A percentile compares a stretch with the other conserved stretches of the same genome.
phyloP scores from a whole-genome alignment of 2,888 invertebrate genomes.

The Campopleginae sp. region DNA sequence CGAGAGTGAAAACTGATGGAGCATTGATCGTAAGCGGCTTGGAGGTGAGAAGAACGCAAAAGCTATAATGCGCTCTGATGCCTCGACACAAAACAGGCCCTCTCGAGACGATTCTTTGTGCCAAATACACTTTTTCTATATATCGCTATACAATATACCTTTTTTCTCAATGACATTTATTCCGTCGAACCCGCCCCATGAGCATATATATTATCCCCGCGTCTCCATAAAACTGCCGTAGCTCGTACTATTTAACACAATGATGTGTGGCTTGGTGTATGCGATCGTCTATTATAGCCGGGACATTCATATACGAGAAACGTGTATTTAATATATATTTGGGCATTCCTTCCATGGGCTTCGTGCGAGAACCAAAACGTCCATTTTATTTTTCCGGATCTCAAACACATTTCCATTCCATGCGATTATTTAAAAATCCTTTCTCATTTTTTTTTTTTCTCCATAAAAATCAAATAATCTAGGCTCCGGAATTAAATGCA shows the following conservation, averaged over 20 bases:
- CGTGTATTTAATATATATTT: conserved; percentile 41
- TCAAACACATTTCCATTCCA: neutral
- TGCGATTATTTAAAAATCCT: neutral
- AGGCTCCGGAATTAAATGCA: neutral
- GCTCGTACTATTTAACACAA: conserved; percentile 36
- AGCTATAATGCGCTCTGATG: conserved; percentile 64
- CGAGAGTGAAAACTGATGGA: conserved; percentile 50
- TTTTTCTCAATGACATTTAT: conserved; percentile 43
- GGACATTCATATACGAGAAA: neutral
- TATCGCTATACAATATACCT: neutral
- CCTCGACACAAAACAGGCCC: conserved; percentile 56
- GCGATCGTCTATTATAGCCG: conserved; percentile 7
- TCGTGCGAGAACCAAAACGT: conserved; percentile 17
- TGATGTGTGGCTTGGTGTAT: neutral
- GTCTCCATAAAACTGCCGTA: neutral
- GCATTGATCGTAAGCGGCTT: conserved; percentile 82
- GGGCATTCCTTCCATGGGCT: conserved; percentile 9
- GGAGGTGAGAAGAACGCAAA: conserved; percentile 65
- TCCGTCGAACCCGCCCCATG: conserved; percentile 15
- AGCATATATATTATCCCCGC: conserved; percentile 35
- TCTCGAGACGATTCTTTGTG: conserved; percentile 62
- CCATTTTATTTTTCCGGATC: neutral
- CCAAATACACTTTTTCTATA: conserved; percentile 35
- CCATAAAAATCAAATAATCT: neutral
- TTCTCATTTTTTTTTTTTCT: neutral